phyloP scores from a whole-genome alignment of 2,113 vertebrate genomes.

The Psittacula cyanocephala region DNA sequence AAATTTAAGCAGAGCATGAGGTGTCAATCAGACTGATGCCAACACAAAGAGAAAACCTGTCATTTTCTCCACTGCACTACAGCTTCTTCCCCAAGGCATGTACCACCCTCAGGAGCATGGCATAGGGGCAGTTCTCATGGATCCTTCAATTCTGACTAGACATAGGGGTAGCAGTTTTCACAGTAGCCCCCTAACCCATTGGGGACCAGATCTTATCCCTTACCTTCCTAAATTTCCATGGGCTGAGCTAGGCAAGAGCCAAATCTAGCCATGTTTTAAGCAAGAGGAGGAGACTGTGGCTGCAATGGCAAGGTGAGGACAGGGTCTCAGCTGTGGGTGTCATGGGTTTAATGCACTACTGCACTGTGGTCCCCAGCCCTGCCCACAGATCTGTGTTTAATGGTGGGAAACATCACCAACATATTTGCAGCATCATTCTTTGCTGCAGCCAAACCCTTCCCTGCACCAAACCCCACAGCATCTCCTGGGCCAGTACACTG shows the following conservation, averaged over 20 bases:
- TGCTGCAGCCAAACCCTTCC: neutral
- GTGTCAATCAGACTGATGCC: neutral
- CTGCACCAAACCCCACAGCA: neutral
- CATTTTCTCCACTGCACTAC: neutral
- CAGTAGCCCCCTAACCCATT: neutral
- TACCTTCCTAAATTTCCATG: neutral
- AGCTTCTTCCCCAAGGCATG: neutral
- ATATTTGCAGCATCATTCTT: no score
- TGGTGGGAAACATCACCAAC: neutral
- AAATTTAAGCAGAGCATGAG: neutral
- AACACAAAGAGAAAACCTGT: neutral
- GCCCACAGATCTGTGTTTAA: neutral
- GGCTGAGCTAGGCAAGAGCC: neutral
- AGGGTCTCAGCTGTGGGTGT: neutral
- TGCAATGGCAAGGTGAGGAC: rapidly evolving
- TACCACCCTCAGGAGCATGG: neutral
- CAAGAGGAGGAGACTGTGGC: neutral
- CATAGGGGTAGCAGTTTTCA: neutral
- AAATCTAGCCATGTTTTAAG: neutral
- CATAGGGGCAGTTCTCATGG: neutral
- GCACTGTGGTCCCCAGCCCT: neutral
- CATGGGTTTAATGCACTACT: neutral
- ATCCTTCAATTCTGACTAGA: neutral
- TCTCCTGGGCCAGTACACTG: neutral
- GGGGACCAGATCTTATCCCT: neutral